Evolutionary conservation across 2,113 vertebrate species (phyloP), one percentile per base, ranked within the genome.

Genomic region (Dendrocopos noguchii): DNA sequence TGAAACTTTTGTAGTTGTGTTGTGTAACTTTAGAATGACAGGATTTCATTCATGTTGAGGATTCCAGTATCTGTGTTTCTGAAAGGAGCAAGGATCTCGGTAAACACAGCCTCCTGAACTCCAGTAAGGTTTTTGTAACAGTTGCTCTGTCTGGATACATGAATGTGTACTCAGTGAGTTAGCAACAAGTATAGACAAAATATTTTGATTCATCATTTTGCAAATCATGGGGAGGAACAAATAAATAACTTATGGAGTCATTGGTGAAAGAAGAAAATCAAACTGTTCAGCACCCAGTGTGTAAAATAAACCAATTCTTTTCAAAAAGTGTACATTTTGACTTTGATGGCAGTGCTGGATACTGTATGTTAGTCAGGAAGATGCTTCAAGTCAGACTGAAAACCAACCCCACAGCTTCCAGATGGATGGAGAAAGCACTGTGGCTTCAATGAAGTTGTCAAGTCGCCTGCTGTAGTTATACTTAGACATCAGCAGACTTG

Each of bases 401-500:
- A 71, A 83, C 29, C 65, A 94, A 0, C 82, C 67, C 80, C 39
- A 60, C 16, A 76, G 87, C 64, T 60, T 71, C 64, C 70, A 18
- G n/a, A 57, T 67, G 64, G 53, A 21, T 47, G 65, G 28, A 61
- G 74, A 24, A 59, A 91, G 31, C 46, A 1, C 88, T 36, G 25
- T 2, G 6, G 20, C 6, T 9, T 67, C n/a, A 55, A 76, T 76
- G 82, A 93, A 93, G 91, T 72, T 84, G 86, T 97, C 88, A 68
- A 93, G 31, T 97, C 95, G 92, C 71, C 64, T 92, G 87, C 93
- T 89, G 82, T 90, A 97, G 97, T 97, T 97, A 80, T 97, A 95
- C 93, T 93, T 94, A 94, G 98, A 93, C 97, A 95, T 98, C 98
- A 98, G 94, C 97, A 95, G 95, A 96, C 93, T 86, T 71, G 68